These are phyloP conservation scores for Australoheros facetus DNA, from an alignment of 2,797 vertebrate species.

Conservation along the genomic window DNA sequence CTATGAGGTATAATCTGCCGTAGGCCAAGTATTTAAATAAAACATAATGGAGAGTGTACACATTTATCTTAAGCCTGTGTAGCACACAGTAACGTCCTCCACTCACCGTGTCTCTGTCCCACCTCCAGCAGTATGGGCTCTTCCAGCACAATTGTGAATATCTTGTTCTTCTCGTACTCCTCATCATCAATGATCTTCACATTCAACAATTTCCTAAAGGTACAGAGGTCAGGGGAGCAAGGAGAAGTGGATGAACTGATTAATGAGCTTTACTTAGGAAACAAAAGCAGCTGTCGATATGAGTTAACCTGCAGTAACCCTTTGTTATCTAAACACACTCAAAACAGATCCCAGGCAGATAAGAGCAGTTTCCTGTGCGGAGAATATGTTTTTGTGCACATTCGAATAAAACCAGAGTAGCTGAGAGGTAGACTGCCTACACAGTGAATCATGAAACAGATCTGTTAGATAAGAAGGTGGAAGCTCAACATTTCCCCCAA, in stretches of 20 bases:
- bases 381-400: conserved; percentile 14
- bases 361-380: conserved; percentile 9
- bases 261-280: background rate
- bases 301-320: background rate
- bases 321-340: conserved; percentile 11
- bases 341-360: conserved; percentile 24
- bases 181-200: conserved; percentile 90
- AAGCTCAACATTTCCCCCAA: conserved; percentile 35
- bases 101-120: conserved; percentile 84
- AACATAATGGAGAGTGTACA: conserved; percentile 12
- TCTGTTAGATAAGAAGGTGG: conserved; percentile 54
- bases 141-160: conserved; percentile 83
- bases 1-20: background rate
- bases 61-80: conserved; percentile 2
- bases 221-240: background rate
- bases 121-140: conserved; percentile 86
- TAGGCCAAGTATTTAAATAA: conserved; percentile 2
- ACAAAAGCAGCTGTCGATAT: background rate
- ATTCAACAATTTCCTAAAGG: conserved; percentile 84
- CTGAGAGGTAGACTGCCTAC: conserved; percentile 47
- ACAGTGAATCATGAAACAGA: conserved; percentile 56
- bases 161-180: conserved; percentile 91
- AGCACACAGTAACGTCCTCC: background rate
- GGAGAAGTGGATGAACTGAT: background rate
- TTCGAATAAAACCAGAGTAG: conserved; percentile 30